Base-by-base conservation (phyloP, 2,113 vertebrate species). In the Cairina moschata region DNA sequence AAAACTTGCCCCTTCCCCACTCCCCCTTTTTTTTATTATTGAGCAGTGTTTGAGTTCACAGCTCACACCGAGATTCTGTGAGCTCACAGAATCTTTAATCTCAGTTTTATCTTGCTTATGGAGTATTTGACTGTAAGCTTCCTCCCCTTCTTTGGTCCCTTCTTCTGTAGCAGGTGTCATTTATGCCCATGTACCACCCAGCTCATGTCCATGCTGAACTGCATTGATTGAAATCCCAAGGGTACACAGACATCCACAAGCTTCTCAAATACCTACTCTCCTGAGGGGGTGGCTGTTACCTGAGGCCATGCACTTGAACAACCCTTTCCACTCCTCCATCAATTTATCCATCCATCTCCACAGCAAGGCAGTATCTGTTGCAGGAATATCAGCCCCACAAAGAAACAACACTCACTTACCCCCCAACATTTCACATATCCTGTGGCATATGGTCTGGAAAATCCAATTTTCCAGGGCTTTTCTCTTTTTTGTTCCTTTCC, bases 321-420 rank as follows among this genome's bases (percentile, higher is more conserved):
- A 14, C 5, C 36, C 46, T 34, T 81, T 50, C 13, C 84, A 82
- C 32, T 84, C 6, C 5, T 48, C 46, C 10, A 22, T 48, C 20
- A 48, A 48, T 20, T 48, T 11, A 21, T 81, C 32, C 9, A 69
- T 83, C 54, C 11, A 5, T 44, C n/a, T 72, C 42, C 31, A 17
- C 26, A 48, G 5, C 0, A 0, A 76, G 71, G 11, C 13, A 1
- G 0, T 25, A 46, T n/a, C 69, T 73, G 25, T 38, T 83, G 28
- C 1, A 1, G 34, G 21, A 86, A 1, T 63, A 65, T 36, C 9
- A 10, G 9, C 26, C 23, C 2, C 2, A 1, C 13, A 82, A 23
- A 62, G 31, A 86, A 77, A 44, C 12, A 42, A 5, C 10, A 21
- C 12, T 73, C 8, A 8, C 17, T 48, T 16, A 38, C 67, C n/a